A percentile compares a stretch with the other conserved stretches of the same genome.
Conservation (phyloP, 2,113 vertebrate genomes). For the Dascyllus trimaculatus region DNA sequence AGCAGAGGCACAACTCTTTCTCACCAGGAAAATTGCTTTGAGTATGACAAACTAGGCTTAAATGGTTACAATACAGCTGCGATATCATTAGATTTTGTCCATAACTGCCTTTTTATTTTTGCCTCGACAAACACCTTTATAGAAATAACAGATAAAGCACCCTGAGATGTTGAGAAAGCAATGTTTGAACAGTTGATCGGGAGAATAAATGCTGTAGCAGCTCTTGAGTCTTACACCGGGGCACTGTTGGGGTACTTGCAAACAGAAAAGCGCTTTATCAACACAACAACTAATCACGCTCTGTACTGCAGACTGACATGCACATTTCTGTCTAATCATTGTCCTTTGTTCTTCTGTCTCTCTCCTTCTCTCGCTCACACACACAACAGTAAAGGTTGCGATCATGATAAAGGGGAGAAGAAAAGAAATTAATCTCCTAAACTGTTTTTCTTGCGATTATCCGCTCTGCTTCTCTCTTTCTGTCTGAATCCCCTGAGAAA, state of each 20-base stretch:
- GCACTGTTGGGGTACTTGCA: constrained; percentile 32
- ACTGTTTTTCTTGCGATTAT: constrained; percentile 67
- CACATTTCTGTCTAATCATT: constrained; percentile 29
- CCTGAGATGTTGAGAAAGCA: constrained; percentile 48
- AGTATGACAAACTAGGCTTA: constrained; percentile 67
- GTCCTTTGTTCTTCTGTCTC: constrained; percentile 28
- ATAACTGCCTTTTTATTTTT: constrained; percentile 42
- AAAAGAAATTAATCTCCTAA: constrained; percentile 54
- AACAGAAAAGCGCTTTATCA: constrained; percentile 58
- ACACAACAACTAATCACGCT: constrained; percentile 57
- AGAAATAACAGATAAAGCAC: constrained; percentile 59
- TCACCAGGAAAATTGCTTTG: constrained; percentile 52
- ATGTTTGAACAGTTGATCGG: constrained; percentile 50
- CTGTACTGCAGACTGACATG: constrained; percentile 17
- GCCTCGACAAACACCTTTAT: constrained; percentile 49
- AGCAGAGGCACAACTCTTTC: constrained; percentile 54
- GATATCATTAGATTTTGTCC: constrained; percentile 53
- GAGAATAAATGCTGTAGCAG: constrained; percentile 58
- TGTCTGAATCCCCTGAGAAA: constrained; percentile 66
- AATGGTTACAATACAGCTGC: constrained; percentile 54
- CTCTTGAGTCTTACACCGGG: constrained; percentile 45
- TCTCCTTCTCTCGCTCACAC: background rate
- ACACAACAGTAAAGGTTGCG: constrained; percentile 34
- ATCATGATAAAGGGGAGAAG: constrained; percentile 45
- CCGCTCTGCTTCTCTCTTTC: constrained; percentile 63